phyloP scores from a whole-genome alignment of 2,113 vertebrate genomes.

The Emydocephalus ijimae region DNA sequence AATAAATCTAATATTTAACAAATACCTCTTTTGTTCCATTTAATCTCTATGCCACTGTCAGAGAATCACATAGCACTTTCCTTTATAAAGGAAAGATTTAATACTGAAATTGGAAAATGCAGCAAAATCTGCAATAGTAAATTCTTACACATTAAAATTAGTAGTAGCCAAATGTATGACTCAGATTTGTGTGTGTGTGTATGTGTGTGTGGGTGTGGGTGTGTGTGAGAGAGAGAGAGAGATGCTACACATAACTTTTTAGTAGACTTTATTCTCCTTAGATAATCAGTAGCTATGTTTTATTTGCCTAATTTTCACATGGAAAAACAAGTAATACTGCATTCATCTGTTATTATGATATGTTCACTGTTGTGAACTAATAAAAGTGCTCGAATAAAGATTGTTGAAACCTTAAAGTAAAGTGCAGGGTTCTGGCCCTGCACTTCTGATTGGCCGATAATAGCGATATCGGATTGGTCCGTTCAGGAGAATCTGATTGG shows the following conservation, averaged over 20 bases:
- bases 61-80: background rate
- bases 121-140: background rate
- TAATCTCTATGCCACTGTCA: background rate
- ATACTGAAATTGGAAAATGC: background rate
- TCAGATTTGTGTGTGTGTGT: too few relatives aligned
- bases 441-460: too few relatives aligned
- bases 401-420: too few relatives aligned
- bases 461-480: too few relatives aligned
- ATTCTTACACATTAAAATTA: background rate
- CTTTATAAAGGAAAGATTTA: background rate
- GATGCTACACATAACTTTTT: background rate
- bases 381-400: too few relatives aligned
- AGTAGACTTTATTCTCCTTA: conserved; percentile 31
- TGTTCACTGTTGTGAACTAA: background rate
- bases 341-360: background rate
- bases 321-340: background rate
- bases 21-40: background rate
- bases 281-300: conserved; percentile 39
- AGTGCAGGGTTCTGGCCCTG: too few relatives aligned
- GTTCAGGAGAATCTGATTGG: too few relatives aligned
- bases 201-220: too few relatives aligned
- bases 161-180: background rate
- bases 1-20: background rate
- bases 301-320: background rate
- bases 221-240: too few relatives aligned